A percentile compares a stretch with the other conserved stretches of the same genome.
phyloP scores from a whole-genome alignment of 2,797 vertebrate species.

The Eulemur albifrons region DNA sequence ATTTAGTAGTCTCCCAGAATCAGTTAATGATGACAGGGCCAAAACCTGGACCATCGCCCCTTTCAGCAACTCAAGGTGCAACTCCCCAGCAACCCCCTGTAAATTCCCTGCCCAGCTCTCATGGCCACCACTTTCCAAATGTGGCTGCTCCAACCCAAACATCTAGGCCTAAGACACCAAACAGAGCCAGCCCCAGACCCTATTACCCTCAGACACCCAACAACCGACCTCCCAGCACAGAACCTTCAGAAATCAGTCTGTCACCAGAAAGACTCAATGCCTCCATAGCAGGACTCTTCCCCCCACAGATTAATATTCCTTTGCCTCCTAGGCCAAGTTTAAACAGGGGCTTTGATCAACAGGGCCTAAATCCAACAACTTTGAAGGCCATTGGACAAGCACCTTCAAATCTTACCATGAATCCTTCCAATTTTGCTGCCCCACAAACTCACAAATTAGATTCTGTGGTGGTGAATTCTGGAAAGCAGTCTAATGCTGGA shows the following conservation, averaged over 20 bases:
- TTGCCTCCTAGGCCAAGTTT: conserved; percentile 95
- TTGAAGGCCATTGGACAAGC: conserved; percentile 99
- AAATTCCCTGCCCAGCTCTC: conserved; percentile 88
- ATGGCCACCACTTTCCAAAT: conserved; percentile 93
- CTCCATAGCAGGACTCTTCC: conserved; percentile 98
- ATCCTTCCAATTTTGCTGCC: conserved; percentile 85
- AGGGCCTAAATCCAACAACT: conserved; percentile 98
- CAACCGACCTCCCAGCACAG: conserved; percentile 98
- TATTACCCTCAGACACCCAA: conserved; percentile 98
- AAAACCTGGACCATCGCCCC: conserved; percentile 91
- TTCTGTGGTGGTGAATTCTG: conserved; percentile 88
- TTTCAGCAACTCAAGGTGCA: conserved; percentile 91
- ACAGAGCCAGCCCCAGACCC: conserved; percentile 96
- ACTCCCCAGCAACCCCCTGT: conserved; percentile 92
- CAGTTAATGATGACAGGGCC: conserved; percentile 90
- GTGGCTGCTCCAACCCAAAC: conserved; percentile 94
- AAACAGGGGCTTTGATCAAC: conserved; percentile 97
- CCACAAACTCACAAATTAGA: conserved; percentile 87
- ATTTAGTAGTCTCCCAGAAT: conserved; percentile 91
- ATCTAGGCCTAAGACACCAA: conserved; percentile 98
- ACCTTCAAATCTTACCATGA: conserved; percentile 91
- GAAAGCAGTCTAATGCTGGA: conserved; percentile 90
- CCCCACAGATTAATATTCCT: conserved; percentile 99
- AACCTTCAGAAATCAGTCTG: conserved; percentile 98
- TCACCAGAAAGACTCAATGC: conserved; percentile 99